Evolutionary conservation across 2,113 vertebrate genomes (phyloP), one percentile per base, ranked within the genome.

Genomic region (Tringa solitaria): DNA sequence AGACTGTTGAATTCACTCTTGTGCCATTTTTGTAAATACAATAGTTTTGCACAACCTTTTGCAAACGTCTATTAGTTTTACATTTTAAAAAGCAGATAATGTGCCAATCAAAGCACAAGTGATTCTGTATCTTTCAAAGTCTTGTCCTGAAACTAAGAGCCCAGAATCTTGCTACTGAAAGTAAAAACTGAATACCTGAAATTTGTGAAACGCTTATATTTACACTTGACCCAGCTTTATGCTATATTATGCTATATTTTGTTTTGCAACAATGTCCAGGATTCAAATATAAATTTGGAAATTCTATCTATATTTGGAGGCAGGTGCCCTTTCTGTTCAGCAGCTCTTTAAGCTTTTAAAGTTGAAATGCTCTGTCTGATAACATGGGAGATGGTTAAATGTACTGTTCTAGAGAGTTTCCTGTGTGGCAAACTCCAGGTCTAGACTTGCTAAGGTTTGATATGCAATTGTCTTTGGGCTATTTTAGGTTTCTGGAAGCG

Each of bases 1-100:
- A 95, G 96, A 98, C 99, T 98, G 98, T 98, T 98, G 98, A 98
- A 98, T 98, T 99, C 98, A 99, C 98, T 99, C 98, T 98, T 98
- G 99, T 99, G 99, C 99, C 99, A 99, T 99, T 99, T 99, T 99
- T 99, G 99, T 99, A 99, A 99, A 99, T 99, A 99, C 98, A 99
- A 95, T 99, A 99, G 99, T 99, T 99, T 99, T 99, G 98, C 99
- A 99, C 99, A 99, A 99, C 98, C 98, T 97, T 98, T 98, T 97
- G 97, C 96, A 98, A 98, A 97, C 82, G 96, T 98, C 97, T 98
- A 93, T 98, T 97, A 97, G 96, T 98, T 97, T 97, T 96, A 97
- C 96, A 93, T 93, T 97, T 97, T 95, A 97, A 97, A 97, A 98
- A 97, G 85, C 96, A 97, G 96, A 95, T 96, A 92, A 95, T 93